Conservation (phyloP, 2,113 vertebrate genomes). For the Rynchops niger region DNA sequence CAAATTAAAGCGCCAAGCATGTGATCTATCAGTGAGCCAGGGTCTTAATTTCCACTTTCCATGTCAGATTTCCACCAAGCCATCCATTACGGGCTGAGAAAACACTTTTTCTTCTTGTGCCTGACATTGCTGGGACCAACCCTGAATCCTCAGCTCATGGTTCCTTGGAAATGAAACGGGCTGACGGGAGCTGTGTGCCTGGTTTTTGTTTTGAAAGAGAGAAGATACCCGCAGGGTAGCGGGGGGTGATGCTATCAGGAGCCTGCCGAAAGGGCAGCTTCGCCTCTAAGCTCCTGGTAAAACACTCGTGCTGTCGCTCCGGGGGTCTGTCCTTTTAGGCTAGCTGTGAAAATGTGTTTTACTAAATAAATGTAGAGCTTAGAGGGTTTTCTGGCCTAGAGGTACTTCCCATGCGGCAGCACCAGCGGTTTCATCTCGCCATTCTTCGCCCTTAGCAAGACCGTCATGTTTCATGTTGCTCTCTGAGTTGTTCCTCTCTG, state of each 20-base stretch:
- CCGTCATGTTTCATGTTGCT: accelerated
- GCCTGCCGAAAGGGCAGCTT: not conserved
- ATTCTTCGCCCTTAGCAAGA: not conserved
- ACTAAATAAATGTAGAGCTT: not conserved
- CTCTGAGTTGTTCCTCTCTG: accelerated
- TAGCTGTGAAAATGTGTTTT: not conserved
- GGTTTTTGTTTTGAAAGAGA: not conserved
- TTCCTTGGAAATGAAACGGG: not conserved
- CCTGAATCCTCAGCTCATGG: not conserved
- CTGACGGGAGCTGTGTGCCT: not conserved
- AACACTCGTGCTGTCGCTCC: not conserved
- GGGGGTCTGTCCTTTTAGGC: not conserved
- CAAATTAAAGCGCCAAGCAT: not conserved
- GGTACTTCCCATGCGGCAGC: not conserved
- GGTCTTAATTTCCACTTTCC: conserved; percentile 47
- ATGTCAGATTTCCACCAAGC: conserved; percentile 37
- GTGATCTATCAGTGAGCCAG: not conserved
- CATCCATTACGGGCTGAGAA: not conserved
- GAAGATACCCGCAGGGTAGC: not conserved
- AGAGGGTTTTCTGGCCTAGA: not conserved
- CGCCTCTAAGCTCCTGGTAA: not conserved
- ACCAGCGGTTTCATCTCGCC: accelerated
- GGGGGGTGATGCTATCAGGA: not conserved
- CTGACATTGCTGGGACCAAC: not conserved
- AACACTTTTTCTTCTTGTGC: not conserved